Conservation (phyloP, 35 echinoderm and acorn worm species). For the Holothuria glaberrima region DNA sequence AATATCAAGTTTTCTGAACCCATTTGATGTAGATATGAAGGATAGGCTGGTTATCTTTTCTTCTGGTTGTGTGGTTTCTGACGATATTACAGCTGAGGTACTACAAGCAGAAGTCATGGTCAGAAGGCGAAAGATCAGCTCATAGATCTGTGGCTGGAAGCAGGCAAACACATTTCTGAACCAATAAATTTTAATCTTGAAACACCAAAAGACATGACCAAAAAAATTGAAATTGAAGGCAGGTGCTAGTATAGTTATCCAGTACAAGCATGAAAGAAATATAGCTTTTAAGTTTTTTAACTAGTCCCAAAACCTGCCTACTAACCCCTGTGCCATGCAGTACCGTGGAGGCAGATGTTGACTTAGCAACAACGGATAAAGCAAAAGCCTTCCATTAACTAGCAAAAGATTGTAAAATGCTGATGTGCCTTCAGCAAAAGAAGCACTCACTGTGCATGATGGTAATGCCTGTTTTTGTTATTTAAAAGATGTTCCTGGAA, state of each 20-base stretch:
- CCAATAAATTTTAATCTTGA: slow-evolving; percentile 77
- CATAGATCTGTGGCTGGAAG: slow-evolving; percentile 58
- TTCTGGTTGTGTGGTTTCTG: slow-evolving; percentile 57
- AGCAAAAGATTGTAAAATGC: slow-evolving; percentile 1
- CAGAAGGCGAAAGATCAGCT: slow-evolving; percentile 61
- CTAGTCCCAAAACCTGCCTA: slow-evolving; percentile 63
- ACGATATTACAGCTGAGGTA: slow-evolving; percentile 57
- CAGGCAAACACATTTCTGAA: slow-evolving; percentile 57
- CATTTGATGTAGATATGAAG: slow-evolving; percentile 54
- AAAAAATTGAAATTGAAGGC: slow-evolving; percentile 66
- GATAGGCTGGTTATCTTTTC: slow-evolving; percentile 38
- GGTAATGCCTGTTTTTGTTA: slow-evolving; percentile 28
- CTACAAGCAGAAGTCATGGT: slow-evolving; percentile 58
- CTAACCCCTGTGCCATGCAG: slow-evolving; percentile 56
- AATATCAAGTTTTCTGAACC: slow-evolving; percentile 72
- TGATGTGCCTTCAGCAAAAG: not conserved
- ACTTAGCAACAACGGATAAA: slow-evolving; percentile 36
- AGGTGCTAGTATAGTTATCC: slow-evolving; percentile 65
- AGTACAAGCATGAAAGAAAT: slow-evolving; percentile 67
- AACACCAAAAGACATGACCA: slow-evolving; percentile 45
- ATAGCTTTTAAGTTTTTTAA: slow-evolving; percentile 69
- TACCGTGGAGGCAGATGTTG: slow-evolving; percentile 12
- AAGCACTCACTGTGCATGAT: slow-evolving; percentile 8
- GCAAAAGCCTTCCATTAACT: slow-evolving; percentile 4
- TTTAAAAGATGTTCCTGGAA: not conserved